Evolutionary conservation across 1,140 invertebrate genomes (phyloP).

Genomic region (Calliphora vicina): DNA sequence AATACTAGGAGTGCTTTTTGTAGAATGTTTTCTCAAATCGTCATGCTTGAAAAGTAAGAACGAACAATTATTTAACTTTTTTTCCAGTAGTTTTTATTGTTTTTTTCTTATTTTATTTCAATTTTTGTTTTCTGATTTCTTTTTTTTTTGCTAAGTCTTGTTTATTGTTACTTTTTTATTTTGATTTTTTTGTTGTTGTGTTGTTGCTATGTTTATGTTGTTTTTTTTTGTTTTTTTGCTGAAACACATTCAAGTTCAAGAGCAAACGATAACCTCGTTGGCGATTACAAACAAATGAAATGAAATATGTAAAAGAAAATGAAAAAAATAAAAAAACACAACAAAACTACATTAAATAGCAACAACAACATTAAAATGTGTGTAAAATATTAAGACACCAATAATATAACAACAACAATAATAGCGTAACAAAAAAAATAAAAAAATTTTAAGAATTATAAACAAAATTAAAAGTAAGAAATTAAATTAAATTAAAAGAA

Average conservation of each 20-base stretch:
- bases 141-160: background rate
- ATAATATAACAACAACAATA: background rate
- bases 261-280: constrained; percentile 29
- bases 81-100: background rate
- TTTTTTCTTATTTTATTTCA: background rate
- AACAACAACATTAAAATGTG: constrained; percentile 2
- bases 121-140: background rate
- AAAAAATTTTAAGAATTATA: background rate
- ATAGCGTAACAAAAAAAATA: background rate
- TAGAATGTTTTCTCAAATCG: background rate
- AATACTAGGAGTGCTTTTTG: background rate
- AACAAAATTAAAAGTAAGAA: background rate
- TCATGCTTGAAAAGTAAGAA: background rate
- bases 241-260: constrained; percentile 9
- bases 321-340: too few relatives aligned
- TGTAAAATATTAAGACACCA: background rate
- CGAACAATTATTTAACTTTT: background rate
- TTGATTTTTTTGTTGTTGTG: background rate
- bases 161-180: background rate
- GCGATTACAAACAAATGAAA: background rate
- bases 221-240: background rate
- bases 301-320: background rate
- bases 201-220: too few relatives aligned
- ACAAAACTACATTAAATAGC: background rate
- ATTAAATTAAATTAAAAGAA: too few relatives aligned